Evolutionary conservation across 2,113 vertebrate species (phyloP), one percentile per base, ranked within the genome.

Genomic region (Gnathonemus longibarbis): DNA sequence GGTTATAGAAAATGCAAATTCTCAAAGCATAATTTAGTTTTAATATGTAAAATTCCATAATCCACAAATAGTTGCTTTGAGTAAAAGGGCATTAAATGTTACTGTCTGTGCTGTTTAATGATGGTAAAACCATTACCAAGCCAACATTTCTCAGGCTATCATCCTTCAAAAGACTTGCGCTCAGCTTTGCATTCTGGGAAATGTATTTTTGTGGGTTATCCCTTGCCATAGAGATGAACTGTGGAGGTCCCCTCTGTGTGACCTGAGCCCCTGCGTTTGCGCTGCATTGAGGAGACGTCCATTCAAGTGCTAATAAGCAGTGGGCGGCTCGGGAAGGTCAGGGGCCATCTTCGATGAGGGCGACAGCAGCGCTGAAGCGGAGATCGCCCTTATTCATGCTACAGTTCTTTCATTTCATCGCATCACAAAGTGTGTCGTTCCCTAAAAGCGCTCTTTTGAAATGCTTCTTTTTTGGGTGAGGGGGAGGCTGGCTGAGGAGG

Each of bases 281-380:
- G 93, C 94, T 95, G 93, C 93, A 93, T 93, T 95, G 7, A 94
- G 95, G 94, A 95, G 96, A 96, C 95, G 95, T 95, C 96, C 96
- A 97, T 97, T 96, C 95, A 96, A 96, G 95, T 97, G 96, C 96
- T 96, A 96, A 96, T 96, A 94, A 96, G 96, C 3, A 46, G 95
- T 95, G 95, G 96, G 94, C 93, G 92, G 95, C 96, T 96, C 96
- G 96, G 96, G 96, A 97, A 97, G 96, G 96, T 97, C 96, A 96
- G 96, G 95, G 95, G 94, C 94, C 95, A 95, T 95, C 96, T 95
- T 94, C 95, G 95, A 95, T 95, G 95, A 95, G 95, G 96, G 96
- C 95, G 96, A 95, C 95, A 94, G 96, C 95, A 95, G 95, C 96
- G 95, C 96, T 96, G 96, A 96, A 97, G 97, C 96, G 95, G 96